Evolutionary conservation across 2,888 invertebrate genomes (phyloP).

Genomic region (Zeuzera pyrina): DNA sequence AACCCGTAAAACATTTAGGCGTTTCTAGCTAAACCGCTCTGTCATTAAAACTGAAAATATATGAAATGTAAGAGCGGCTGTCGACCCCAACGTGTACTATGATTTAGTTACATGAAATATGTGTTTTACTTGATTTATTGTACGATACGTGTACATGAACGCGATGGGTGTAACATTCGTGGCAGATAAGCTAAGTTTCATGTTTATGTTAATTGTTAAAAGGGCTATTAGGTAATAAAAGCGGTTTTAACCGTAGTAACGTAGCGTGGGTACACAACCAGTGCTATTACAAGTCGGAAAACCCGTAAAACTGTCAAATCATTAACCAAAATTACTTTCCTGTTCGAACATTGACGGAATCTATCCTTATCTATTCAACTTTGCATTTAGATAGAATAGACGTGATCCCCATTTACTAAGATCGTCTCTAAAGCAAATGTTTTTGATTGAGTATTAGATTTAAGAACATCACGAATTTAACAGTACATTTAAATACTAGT

Average conservation of each 20-base stretch:
- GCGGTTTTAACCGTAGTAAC: constrained; percentile 41
- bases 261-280: constrained; percentile 36
- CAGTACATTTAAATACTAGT: too few relatives aligned
- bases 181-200: constrained; percentile 3
- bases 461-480: too few relatives aligned
- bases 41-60: too few relatives aligned
- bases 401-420: too few relatives aligned
- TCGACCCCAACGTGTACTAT: too few relatives aligned
- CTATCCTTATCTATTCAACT: constrained; percentile 9
- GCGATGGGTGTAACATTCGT: neutral
- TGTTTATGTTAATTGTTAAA: constrained; percentile 37
- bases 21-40: too few relatives aligned
- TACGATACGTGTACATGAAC: neutral
- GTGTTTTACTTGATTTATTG: neutral
- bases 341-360: constrained; percentile 23
- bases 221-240: constrained; percentile 49
- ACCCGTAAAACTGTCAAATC: constrained; percentile 52
- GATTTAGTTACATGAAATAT: too few relatives aligned
- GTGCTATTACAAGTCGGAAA: constrained; percentile 30
- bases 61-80: too few relatives aligned
- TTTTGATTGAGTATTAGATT: too few relatives aligned
- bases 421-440: too few relatives aligned
- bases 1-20: too few relatives aligned
- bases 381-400: constrained; percentile 7
- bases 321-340: constrained; percentile 50